Base-by-base conservation (phyloP, 2,888 invertebrate genomes). In the Pemphredon lugubris region DNA sequence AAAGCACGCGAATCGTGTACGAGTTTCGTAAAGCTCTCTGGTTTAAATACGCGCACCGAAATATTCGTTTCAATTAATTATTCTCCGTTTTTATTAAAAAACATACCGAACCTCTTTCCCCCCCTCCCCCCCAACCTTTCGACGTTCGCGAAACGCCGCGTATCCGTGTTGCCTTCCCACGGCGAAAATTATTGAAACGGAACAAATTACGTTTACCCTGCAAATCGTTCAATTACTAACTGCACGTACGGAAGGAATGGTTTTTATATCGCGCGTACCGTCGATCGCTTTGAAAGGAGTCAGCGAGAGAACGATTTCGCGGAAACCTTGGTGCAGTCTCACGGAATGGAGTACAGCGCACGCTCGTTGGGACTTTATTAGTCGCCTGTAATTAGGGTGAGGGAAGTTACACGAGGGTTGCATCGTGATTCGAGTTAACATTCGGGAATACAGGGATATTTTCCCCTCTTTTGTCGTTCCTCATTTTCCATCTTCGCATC, bases 391-490 rank as follows among this genome's bases (percentile, higher is more conserved):
- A 73, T 44, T 58, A 69, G 50, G 21, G 37, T 21, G 55, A 55
- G 37, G 37, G 51, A 44, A 66, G 54, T 60, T 51, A 44, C 42
- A 40, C 16, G 70, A 18, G 51, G 64, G 71, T 70, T 60, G 70
- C 63, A 57, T 48, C 48, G 53, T 58, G 70, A 81, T 74, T 73
- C 72, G 63, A 63, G 78, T 78, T 81, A 78, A 75, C 76, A 71
- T 81, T 78, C 71, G 72, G 60, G 53, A n/a, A 68, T 54, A 73
- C 64, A 63, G 72, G 67, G 44, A 50, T 34, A 14, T 26, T 16
- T 26, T 16, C 32, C 14, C 1, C 37, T 40, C 14, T 14, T 26
- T 40, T 20, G 2, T 44, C 11, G 20, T 20, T 37, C 18, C 42
- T 42, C 20, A n/a, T 34, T 34, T 34, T 34, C 34, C n/a, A n/a